These are phyloP conservation scores for Loriculus beryllinus DNA, from an alignment of 2,797 vertebrate species.

Conservation along the genomic window DNA sequence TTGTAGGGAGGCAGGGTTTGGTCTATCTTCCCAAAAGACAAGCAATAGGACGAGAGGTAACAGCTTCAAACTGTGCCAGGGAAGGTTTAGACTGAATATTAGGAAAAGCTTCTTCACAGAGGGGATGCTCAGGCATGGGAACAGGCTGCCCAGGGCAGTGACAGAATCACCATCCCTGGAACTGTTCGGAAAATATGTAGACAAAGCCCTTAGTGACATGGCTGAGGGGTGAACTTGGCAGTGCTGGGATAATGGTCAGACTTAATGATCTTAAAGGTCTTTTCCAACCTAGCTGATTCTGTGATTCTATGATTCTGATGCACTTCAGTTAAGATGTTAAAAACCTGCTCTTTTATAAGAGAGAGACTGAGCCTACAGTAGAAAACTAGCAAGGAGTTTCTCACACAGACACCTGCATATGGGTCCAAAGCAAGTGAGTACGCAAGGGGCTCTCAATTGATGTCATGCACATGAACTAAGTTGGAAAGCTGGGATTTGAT, in stretches of 20 bases:
- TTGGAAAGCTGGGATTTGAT: neutral
- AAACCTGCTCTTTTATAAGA: neutral
- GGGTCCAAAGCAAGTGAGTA: neutral
- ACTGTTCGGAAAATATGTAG: neutral
- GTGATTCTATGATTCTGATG: neutral
- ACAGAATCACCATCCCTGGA: neutral
- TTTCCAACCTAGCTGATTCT: neutral
- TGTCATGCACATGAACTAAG: neutral
- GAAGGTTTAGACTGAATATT: neutral
- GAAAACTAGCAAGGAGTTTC: neutral
- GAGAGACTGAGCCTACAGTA: neutral
- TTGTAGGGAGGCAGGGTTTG: neutral
- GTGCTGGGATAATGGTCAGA: neutral
- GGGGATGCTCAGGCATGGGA: neutral
- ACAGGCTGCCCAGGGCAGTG: neutral
- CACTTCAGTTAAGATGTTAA: neutral
- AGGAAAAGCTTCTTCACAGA: neutral
- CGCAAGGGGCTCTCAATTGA: neutral
- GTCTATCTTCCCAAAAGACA: neutral
- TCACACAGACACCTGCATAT: neutral
- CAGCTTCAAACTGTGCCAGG: neutral
- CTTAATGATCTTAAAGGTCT: neutral
- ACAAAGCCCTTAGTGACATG: neutral
- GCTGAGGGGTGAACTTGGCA: neutral
- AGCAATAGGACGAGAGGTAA: neutral